phyloP scores from a whole-genome alignment of 2,888 invertebrate species.

The Lutraria lutraria region DNA sequence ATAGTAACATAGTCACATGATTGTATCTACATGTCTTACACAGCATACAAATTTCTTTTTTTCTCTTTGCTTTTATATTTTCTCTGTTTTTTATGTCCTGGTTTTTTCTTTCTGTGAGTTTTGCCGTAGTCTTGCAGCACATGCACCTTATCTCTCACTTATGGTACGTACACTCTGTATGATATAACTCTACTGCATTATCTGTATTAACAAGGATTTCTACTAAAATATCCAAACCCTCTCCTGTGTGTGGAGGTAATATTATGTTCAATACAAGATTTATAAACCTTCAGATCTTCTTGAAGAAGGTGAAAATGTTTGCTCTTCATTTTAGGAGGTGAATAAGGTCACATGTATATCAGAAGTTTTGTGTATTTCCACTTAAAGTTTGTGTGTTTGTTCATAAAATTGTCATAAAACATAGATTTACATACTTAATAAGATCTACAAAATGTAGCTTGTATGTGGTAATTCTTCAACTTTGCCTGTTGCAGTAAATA shows the following conservation, averaged over 20 bases:
- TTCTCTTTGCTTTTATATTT: conserved; percentile 48
- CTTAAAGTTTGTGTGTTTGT: too few relatives aligned
- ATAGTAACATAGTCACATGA: conserved; percentile 67
- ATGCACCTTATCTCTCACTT: background rate
- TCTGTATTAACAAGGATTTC: conserved; percentile 4
- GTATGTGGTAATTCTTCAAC: too few relatives aligned
- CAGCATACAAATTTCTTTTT: conserved; percentile 46
- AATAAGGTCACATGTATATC: background rate
- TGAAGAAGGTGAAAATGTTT: background rate
- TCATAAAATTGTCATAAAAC: too few relatives aligned
- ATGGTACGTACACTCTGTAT: background rate
- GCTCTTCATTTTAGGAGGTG: background rate
- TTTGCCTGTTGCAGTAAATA: too few relatives aligned
- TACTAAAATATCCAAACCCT: conserved; percentile 5
- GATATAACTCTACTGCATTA: background rate
- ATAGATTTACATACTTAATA: too few relatives aligned
- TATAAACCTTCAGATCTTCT: background rate
- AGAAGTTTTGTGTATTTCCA: too few relatives aligned
- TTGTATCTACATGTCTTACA: conserved; percentile 59
- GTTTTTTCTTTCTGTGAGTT: conserved; percentile 23
- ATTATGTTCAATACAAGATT: background rate
- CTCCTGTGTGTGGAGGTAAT: background rate
- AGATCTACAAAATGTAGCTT: too few relatives aligned
- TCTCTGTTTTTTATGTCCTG: conserved; percentile 37
- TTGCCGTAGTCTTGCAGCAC: conserved; percentile 15